These are phyloP conservation scores for Dicrostonyx torquatus DNA, from an alignment of 2,797 vertebrate species.

Conservation along the genomic window DNA sequence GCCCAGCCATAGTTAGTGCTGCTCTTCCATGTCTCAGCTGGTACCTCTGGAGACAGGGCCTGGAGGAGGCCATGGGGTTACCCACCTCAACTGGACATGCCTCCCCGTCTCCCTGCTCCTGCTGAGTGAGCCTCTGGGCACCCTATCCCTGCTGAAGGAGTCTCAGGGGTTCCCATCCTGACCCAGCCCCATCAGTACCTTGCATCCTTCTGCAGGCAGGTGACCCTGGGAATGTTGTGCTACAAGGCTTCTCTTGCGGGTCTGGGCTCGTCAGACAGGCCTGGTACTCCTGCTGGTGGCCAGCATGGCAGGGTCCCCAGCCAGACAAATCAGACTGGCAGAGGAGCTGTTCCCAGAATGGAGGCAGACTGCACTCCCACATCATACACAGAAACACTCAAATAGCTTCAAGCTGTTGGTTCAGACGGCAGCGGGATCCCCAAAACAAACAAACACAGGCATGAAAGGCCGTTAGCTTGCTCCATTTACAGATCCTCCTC, in stretches of 20 bases:
- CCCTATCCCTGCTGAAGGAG: not conserved
- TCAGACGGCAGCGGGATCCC: not conserved
- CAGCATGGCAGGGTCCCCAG: not conserved
- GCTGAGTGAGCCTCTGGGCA: not conserved
- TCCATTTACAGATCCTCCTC: not conserved
- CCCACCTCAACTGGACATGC: no score
- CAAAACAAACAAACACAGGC: constrained; percentile 28
- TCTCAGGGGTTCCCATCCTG: no score
- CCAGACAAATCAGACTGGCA: not conserved
- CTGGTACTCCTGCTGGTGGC: not conserved
- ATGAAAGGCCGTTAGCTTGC: not conserved
- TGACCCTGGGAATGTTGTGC: not conserved
- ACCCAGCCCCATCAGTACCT: not conserved
- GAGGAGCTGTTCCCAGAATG: not conserved
- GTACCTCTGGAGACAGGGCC: not conserved
- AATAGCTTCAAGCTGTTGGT: constrained; percentile 3
- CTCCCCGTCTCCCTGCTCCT: not conserved
- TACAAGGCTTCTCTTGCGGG: not conserved
- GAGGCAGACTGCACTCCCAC: not conserved
- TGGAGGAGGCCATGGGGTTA: not conserved
- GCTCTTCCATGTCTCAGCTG: no score
- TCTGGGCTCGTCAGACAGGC: not conserved
- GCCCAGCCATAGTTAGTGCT: no score
- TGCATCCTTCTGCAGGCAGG: not conserved
- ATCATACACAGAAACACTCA: not conserved